These are phyloP conservation scores for Sebastes alutus DNA, from an alignment of 2,797 vertebrate species.

Conservation along the genomic window DNA sequence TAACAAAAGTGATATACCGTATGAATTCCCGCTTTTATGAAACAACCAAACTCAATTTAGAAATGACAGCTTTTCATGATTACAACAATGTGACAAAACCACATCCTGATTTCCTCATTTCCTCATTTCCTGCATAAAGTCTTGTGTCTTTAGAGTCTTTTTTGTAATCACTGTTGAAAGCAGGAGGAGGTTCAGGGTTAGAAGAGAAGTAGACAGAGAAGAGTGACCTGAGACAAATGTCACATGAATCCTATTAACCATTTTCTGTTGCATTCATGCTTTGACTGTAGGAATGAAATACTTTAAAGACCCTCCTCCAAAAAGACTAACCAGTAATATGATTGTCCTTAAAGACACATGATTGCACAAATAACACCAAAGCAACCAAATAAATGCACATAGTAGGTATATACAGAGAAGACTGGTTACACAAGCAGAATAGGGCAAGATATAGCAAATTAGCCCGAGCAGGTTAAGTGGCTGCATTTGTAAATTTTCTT, in stretches of 20 bases:
- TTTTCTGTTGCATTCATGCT: not conserved
- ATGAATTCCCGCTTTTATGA: conserved; percentile 18
- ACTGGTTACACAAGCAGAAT: not conserved
- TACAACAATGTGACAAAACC: conserved; percentile 1
- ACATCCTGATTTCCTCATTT: conserved; percentile 3
- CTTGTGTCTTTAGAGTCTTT: not conserved
- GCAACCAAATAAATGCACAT: not conserved
- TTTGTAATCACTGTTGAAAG: not conserved
- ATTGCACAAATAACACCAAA: not conserved
- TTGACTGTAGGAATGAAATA: not conserved
- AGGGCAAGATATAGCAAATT: not conserved
- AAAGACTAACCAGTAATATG: not conserved
- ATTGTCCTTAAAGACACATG: not conserved
- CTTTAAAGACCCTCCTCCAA: not conserved
- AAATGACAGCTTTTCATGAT: conserved; percentile 25
- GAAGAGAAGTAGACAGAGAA: not conserved
- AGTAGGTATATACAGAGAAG: not conserved
- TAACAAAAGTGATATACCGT: not conserved
- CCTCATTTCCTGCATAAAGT: not conserved
- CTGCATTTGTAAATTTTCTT: not conserved
- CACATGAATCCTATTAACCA: conserved; percentile 6
- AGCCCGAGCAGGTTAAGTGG: not conserved
- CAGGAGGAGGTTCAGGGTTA: not conserved
- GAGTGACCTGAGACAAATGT: conserved; percentile 9
- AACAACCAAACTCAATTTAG: conserved; percentile 30